phyloP scores from a whole-genome alignment of 2,888 invertebrate genomes.

The Alviniconcha strummeri region DNA sequence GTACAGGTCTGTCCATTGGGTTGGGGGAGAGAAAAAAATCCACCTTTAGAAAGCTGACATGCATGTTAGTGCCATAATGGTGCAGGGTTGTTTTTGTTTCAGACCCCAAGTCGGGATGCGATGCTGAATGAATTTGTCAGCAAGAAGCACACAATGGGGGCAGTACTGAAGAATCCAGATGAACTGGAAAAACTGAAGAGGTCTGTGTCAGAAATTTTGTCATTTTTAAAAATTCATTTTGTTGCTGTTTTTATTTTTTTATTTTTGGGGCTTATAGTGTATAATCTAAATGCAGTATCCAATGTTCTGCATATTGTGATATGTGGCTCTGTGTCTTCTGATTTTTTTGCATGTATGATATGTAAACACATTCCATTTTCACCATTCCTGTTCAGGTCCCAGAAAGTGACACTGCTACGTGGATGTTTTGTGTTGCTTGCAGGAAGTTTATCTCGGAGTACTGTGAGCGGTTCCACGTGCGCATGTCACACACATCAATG shows the following conservation, averaged over 20 bases:
- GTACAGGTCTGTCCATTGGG: too few species aligned
- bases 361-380: not conserved
- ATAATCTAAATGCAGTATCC: too few species aligned
- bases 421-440: not conserved
- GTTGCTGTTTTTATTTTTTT: too few species aligned
- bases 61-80: too few species aligned
- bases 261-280: too few species aligned
- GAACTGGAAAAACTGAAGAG: conserved; percentile 71
- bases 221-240: too few species aligned
- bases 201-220: conserved; percentile 40
- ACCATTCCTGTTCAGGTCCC: too few species aligned
- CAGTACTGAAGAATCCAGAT: conserved; percentile 63
- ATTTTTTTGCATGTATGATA: not conserved
- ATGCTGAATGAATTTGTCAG: conserved; percentile 71
- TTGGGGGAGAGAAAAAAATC: too few species aligned
- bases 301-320: not conserved
- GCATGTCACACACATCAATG: conserved; percentile 68
- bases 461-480: conserved; percentile 63
- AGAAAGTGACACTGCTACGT: too few species aligned
- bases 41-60: too few species aligned
- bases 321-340: not conserved
- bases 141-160: conserved; percentile 65
- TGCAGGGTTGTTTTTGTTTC: conserved; percentile 19
- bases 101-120: conserved; percentile 69
- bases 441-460: conserved; percentile 67